Conservation (phyloP, 2,888 invertebrate species). For the Opisthograptis luteolata region DNA sequence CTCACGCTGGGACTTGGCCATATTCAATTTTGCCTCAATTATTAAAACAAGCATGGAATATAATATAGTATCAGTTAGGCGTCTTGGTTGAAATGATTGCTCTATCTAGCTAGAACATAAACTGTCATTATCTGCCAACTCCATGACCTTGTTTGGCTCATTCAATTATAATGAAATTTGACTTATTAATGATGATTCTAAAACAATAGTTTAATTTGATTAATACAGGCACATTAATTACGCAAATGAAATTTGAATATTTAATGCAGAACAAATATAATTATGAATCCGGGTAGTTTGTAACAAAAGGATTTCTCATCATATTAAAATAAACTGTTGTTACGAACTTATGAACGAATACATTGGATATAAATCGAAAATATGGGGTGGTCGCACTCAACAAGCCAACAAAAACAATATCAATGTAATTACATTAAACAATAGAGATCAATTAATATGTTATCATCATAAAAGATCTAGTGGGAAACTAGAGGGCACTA, state of each 20-base stretch:
- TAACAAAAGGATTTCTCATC: not conserved
- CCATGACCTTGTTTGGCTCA: constrained; percentile 1
- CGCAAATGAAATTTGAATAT: no score
- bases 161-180: constrained; percentile 14
- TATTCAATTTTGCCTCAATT: constrained; percentile 27
- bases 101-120: not conserved
- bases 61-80: not conserved
- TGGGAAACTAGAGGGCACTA: constrained; percentile 40
- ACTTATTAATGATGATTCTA: constrained; percentile 6
- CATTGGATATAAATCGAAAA: not conserved
- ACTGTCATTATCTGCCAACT: not conserved
- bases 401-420: constrained; percentile 21
- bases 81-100: not conserved
- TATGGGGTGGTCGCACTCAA: not conserved
- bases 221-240: not conserved
- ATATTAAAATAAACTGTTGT: not conserved
- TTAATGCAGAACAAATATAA: not conserved
- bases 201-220: constrained; percentile 36
- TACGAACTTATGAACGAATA: not conserved
- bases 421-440: constrained; percentile 27
- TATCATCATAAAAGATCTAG: constrained; percentile 33
- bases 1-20: constrained; percentile 28
- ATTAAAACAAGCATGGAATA: not conserved
- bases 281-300: no score
- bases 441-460: constrained; percentile 29